phyloP scores from a whole-genome alignment of 1,140 invertebrate genomes.

The Drosophila pectinifera region DNA sequence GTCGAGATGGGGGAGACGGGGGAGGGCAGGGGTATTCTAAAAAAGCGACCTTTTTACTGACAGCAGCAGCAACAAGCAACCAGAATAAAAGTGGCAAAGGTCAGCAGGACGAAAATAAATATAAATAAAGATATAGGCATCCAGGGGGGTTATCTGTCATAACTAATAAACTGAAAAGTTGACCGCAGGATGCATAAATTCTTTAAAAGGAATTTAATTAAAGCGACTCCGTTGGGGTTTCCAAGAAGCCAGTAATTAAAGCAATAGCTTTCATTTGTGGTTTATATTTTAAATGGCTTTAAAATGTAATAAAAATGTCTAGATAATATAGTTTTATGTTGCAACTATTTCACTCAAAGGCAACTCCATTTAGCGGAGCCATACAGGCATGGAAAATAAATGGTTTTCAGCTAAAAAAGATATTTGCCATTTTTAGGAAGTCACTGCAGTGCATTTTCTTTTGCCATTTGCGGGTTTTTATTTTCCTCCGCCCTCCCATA shows the following conservation, averaged over 20 bases:
- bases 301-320: no score
- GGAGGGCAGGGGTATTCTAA: conserved; percentile 13
- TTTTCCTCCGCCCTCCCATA: neutral
- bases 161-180: conserved; percentile 8
- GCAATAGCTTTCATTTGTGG: no score
- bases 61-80: conserved; percentile 7
- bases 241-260: neutral
- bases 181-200: neutral
- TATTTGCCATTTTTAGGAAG: conserved; percentile 43
- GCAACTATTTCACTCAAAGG: neutral
- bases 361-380: conserved; percentile 5
- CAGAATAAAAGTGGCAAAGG: conserved; percentile 9
- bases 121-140: neutral
- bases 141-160: conserved; percentile 4
- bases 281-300: neutral
- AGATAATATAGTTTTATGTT: neutral
- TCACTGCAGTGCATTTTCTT: conserved; percentile 47
- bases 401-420: conserved; percentile 9
- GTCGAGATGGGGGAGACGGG: no score
- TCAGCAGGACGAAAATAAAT: conserved; percentile 26
- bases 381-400: conserved; percentile 18
- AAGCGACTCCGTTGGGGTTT: neutral
- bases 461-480: conserved; percentile 16
- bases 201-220: neutral
- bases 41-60: conserved; percentile 40